phyloP scores from a whole-genome alignment of 37 sponge, comb jelly and placozoan species.

The Beroe ovata region DNA sequence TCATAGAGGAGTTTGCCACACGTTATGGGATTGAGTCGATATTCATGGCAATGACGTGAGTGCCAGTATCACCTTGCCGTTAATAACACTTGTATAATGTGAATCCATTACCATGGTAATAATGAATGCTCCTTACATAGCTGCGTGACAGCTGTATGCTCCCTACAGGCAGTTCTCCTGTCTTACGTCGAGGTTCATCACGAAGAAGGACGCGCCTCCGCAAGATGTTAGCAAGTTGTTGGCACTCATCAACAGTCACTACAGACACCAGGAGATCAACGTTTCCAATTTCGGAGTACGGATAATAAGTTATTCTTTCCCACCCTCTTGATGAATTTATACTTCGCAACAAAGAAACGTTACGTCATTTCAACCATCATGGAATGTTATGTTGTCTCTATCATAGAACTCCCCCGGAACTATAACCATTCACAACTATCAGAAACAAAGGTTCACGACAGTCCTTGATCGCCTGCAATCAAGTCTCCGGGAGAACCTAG shows the following conservation, averaged over 20 bases:
- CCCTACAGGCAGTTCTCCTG: conserved; percentile 54
- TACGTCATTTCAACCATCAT: too few species aligned
- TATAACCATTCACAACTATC: too few species aligned
- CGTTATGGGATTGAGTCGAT: conserved; percentile 60
- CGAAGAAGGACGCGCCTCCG: conserved; percentile 60
- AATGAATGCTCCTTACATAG: too few species aligned
- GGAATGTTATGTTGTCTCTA: too few species aligned
- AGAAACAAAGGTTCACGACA: conserved; percentile 63
- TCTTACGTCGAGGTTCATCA: conserved; percentile 42
- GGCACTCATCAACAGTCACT: conserved; percentile 52
- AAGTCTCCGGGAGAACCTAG: conserved; percentile 38
- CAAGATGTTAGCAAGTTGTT: conserved; percentile 60
- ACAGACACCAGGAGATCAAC: conserved; percentile 65
- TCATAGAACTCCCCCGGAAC: too few species aligned
- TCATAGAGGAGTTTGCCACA: conserved; percentile 56
- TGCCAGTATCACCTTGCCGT: neutral
- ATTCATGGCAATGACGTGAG: conserved; percentile 67
- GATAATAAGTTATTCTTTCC: too few species aligned
- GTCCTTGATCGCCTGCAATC: conserved; percentile 37
- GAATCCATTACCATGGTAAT: too few species aligned
- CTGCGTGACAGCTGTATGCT: neutral
- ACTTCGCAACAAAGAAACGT: too few species aligned
- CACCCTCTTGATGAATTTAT: too few species aligned
- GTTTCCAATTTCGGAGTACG: conserved; percentile 63
- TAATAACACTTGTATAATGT: too few species aligned